Percentiles rank a stretch among this genome's conserved stretches.
Conservation (phyloP, 2,113 vertebrate genomes). For the Ceuthmochares aereus region DNA sequence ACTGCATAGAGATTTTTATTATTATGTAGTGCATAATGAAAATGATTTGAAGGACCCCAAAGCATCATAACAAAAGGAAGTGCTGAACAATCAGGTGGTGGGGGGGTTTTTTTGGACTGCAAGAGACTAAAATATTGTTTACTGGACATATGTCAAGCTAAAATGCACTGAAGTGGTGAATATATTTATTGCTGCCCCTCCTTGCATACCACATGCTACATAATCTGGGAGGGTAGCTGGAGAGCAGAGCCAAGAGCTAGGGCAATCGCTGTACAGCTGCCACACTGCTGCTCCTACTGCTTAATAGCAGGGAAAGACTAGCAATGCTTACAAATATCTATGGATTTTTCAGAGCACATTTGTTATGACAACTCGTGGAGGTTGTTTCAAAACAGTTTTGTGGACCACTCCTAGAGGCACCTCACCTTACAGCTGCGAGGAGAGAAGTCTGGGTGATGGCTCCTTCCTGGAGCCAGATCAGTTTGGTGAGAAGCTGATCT, state of each 20-base stretch:
- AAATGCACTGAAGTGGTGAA: conserved; percentile 58
- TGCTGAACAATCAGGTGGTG: conserved; percentile 34
- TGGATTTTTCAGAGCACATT: neutral
- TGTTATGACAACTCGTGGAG: neutral
- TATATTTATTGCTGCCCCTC: conserved; percentile 16
- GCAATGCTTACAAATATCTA: neutral
- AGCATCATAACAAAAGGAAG: conserved; percentile 51
- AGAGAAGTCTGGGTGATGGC: neutral
- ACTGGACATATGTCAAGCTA: conserved; percentile 67
- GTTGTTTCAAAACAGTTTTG: neutral
- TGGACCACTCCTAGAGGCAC: neutral
- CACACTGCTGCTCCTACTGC: neutral
- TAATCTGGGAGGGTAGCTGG: neutral
- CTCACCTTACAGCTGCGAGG: rapidly evolving
- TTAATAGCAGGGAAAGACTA: neutral
- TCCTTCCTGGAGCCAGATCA: neutral
- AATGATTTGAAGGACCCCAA: conserved; percentile 72
- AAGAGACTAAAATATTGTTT: conserved; percentile 47
- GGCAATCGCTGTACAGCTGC: neutral
- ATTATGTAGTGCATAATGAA: conserved; percentile 57
- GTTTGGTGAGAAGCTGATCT: neutral
- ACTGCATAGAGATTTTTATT: conserved; percentile 44
- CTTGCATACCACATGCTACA: conserved; percentile 26
- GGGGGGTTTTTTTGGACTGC: neutral
- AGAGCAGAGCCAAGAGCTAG: neutral